Evolutionary conservation across 2,888 invertebrate genomes (phyloP).

Genomic region (Barypeithes pellucidus): DNA sequence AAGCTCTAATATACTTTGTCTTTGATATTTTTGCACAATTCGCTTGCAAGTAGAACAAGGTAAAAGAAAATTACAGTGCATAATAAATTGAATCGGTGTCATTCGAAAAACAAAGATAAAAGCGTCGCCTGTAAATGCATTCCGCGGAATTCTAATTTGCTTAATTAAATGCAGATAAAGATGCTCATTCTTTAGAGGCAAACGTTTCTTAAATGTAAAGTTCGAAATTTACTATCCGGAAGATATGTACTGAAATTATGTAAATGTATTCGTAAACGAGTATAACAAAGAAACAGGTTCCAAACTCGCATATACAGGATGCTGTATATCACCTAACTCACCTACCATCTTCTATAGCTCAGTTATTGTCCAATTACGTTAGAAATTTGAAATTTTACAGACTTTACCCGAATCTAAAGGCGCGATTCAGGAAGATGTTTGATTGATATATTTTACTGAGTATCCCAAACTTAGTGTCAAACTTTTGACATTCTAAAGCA

Average conservation of each 20-base stretch:
- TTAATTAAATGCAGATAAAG: conserved; percentile 4
- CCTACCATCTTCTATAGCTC: too few species aligned
- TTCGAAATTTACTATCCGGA: background rate
- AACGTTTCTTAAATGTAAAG: background rate
- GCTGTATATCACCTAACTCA: too few species aligned
- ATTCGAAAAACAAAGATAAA: conserved; percentile 11
- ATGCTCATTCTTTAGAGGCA: background rate
- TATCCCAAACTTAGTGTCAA: too few species aligned
- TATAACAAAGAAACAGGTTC: too few species aligned
- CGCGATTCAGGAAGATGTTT: too few species aligned
- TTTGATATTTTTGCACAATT: conserved; percentile 10
- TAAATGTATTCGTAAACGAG: too few species aligned
- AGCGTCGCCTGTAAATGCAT: conserved; percentile 2
- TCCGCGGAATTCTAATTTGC: conserved; percentile 2
- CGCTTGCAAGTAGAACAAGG: conserved; percentile 12
- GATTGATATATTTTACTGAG: too few species aligned
- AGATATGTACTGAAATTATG: background rate
- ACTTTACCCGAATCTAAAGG: too few species aligned
- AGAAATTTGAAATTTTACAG: too few species aligned
- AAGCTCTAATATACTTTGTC: conserved; percentile 9
- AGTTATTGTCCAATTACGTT: too few species aligned
- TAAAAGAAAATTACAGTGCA: conserved; percentile 15
- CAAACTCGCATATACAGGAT: too few species aligned
- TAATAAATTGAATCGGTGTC: conserved; percentile 23
- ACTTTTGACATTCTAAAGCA: too few species aligned